Base-by-base conservation (phyloP, 1,140 invertebrate species). In the Andricus grossulariae region DNA sequence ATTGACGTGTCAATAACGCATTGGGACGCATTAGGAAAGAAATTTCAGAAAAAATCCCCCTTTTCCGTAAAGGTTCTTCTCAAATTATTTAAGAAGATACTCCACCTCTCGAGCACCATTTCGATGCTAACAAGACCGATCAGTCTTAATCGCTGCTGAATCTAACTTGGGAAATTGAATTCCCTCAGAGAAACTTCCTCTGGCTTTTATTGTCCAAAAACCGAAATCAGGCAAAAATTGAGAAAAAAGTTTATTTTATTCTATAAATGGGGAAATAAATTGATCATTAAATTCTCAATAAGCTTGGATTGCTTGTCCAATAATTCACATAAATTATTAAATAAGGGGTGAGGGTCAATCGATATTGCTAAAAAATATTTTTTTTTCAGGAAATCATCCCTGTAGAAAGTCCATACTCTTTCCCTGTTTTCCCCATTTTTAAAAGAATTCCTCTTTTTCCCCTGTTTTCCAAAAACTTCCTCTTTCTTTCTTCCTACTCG, bases 101-200 rank as follows among this genome's bases (percentile, higher is more conserved):
- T 32, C 39, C 32, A 66, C 39, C 25, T 25, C n/a, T 39, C 4
- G n/a, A 66, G 60, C 60, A 66, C n/a, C 32, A 66, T 66, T 66
- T 66, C 32, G 60, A 66, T 66, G 21, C 55, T 66, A 66, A 45
- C 60, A 66, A 66, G 60, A 66, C 39, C 60, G 60, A 66, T 66
- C 60, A 66, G 60, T 66, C 60, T 39, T 66, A 66, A 66, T 66
- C 60, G 32, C 60, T 39, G 21, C 1, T 66, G 57, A 39, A 66
- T 66, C 57, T 21, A 66, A 66, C 57, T 66, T 66, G 25, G 15
- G 15, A 66, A 39, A 55, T 55, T 55, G 10, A 45, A 45, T 32
- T 32, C 15, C 60, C 25, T 39, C 16, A 32, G 13, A 66, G 3
- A 66, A 66, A 66, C 16, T 66, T 66, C 25, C 57, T 39, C 15